These are phyloP conservation scores for Condylura cristata DNA, from an alignment of 2,113 vertebrate species.

Conservation along the genomic window DNA sequence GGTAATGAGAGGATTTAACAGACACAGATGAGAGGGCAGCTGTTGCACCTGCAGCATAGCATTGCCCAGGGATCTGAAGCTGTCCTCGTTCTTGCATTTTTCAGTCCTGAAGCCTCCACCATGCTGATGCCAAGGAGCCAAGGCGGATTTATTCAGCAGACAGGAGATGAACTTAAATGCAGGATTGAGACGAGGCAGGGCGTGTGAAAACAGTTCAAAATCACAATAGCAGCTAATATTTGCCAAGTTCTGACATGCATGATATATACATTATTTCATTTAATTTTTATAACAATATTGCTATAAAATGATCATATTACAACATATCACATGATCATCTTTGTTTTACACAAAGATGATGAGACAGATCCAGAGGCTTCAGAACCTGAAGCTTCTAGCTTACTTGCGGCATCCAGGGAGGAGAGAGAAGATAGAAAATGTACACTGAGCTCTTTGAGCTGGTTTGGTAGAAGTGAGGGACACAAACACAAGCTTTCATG, in stretches of 20 bases:
- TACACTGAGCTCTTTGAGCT: not conserved
- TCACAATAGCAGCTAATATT: not conserved
- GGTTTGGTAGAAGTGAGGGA: not conserved
- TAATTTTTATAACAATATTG: not conserved
- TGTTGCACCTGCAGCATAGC: rapidly evolving
- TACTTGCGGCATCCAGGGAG: not conserved
- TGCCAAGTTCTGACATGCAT: not conserved
- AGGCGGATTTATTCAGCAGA: not conserved
- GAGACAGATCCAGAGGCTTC: not conserved
- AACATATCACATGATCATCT: not conserved
- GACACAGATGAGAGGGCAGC: not conserved
- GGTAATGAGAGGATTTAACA: not conserved
- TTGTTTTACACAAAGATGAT: not conserved
- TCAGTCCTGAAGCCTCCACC: not conserved
- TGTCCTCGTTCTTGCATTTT: not conserved
- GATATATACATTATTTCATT: not conserved
- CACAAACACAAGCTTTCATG: not conserved
- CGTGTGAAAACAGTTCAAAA: not conserved
- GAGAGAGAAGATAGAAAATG: not conserved
- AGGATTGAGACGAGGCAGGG: not conserved
- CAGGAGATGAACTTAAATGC: not conserved
- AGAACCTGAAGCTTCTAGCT: not conserved
- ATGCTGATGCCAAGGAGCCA: too few relatives aligned
- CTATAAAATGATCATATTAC: too few relatives aligned
- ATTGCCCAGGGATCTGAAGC: not conserved